Evolutionary conservation across 2,888 invertebrate species (phyloP).

Genomic region (Athetis lepigone): DNA sequence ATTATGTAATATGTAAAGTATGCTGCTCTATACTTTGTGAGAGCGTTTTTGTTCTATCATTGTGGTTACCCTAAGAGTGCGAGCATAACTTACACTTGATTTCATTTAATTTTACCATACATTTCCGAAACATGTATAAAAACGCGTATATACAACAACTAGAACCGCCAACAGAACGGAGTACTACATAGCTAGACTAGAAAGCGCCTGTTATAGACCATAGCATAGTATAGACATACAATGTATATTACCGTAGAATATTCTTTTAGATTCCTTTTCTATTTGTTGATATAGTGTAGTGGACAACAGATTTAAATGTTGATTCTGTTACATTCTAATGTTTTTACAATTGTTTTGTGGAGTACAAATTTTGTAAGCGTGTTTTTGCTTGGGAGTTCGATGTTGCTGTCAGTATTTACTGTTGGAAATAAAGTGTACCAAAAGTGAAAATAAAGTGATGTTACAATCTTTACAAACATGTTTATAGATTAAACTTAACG

Average conservation of each 20-base stretch:
- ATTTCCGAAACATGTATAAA: too few relatives aligned
- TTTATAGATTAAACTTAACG: too few relatives aligned
- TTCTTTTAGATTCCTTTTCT: constrained; percentile 44
- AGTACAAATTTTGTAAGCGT: constrained; percentile 60
- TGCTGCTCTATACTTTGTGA: too few relatives aligned
- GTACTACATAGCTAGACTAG: constrained; percentile 48
- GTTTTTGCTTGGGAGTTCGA: constrained; percentile 31
- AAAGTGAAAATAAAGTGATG: background rate
- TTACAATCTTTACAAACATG: too few relatives aligned
- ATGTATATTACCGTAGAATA: constrained; percentile 43
- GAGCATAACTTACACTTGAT: too few relatives aligned
- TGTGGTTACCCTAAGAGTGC: too few relatives aligned
- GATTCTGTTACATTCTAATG: constrained; percentile 44
- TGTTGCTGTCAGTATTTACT: constrained; percentile 38
- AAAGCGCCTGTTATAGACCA: constrained; percentile 51
- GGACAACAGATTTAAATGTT: constrained; percentile 28
- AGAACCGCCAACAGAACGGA: constrained; percentile 27
- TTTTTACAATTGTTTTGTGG: constrained; percentile 42
- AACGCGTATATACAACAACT: constrained; percentile 34
- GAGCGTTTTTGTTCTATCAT: too few relatives aligned
- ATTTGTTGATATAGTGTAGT: constrained; percentile 50
- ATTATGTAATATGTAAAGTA: too few relatives aligned
- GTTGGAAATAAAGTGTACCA: background rate
- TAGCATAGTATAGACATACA: constrained; percentile 46
- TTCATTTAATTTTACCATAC: too few relatives aligned